Conservation (phyloP, 2,797 vertebrate genomes). For the Sparus aurata region DNA sequence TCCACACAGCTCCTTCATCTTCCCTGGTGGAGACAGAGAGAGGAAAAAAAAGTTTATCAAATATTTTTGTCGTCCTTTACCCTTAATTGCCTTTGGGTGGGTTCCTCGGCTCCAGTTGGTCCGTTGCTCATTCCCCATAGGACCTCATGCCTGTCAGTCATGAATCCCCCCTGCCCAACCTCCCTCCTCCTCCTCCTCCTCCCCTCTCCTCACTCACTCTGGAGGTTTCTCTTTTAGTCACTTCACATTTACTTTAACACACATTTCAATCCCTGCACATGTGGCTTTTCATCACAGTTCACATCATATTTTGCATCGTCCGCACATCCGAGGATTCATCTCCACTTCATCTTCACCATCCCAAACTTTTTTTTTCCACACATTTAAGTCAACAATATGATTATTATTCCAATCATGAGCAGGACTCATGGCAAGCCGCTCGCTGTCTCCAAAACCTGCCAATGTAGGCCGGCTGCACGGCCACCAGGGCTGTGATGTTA, state of each 20-base stretch:
- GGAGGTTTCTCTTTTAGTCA: conserved; percentile 54
- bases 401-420: conserved; percentile 65
- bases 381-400: conserved; percentile 20
- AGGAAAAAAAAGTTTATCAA: conserved; percentile 86
- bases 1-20: conserved; percentile 36
- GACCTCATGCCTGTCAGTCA: conserved; percentile 79
- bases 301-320: background rate
- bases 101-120: conserved; percentile 77
- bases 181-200: conserved; percentile 8
- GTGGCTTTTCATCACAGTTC: background rate
- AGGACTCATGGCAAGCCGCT: conserved; percentile 37
- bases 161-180: conserved; percentile 62
- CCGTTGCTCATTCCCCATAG: conserved; percentile 79
- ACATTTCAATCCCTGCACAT: background rate
- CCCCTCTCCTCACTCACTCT: conserved; percentile 41
- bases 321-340: background rate
- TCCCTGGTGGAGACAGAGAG: conserved; percentile 41
- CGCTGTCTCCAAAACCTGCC: conserved; percentile 19
- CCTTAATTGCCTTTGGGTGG: conserved; percentile 90
- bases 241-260: conserved; percentile 35
- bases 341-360: background rate
- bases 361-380: background rate
- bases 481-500: conserved; percentile 65
- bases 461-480: conserved; percentile 37
- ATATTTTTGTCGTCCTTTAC: conserved; percentile 90